Percentiles rank a stretch among this genome's conserved stretches.
Evolutionary conservation across 1,140 invertebrate species (phyloP).

Genomic region (Trichonephila clavata): DNA sequence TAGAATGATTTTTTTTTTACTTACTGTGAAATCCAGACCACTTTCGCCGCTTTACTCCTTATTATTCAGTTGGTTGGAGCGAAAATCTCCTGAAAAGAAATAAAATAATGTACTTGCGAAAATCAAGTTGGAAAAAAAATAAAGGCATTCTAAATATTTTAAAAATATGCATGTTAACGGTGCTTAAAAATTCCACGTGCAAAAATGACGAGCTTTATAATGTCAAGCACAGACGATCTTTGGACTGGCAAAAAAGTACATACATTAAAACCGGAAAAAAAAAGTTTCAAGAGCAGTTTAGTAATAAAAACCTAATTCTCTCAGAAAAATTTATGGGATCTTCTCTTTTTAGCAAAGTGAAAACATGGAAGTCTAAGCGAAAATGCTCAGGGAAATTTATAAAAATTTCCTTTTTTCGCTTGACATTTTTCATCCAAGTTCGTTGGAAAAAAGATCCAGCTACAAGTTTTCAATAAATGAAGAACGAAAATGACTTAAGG

Average conservation of each 20-base stretch:
- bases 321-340: too few species aligned
- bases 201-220: constrained; percentile 15
- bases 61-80: neutral
- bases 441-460: too few species aligned
- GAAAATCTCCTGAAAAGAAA: neutral
- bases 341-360: too few species aligned
- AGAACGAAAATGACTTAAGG: too few species aligned
- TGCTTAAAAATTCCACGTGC: neutral
- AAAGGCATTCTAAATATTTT: neutral
- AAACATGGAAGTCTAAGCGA: too few species aligned
- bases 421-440: too few species aligned
- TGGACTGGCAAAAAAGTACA: neutral
- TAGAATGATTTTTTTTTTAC: neutral
- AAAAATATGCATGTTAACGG: neutral
- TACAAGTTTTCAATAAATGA: too few species aligned
- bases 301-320: too few species aligned
- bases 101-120: neutral
- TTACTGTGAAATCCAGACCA: neutral
- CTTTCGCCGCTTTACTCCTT: neutral
- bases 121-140: neutral
- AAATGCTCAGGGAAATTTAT: too few species aligned
- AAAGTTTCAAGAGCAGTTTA: too few species aligned
- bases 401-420: too few species aligned
- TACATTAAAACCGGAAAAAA: neutral
- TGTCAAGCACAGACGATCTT: neutral